phyloP scores from a whole-genome alignment of 2,888 invertebrate genomes.

The Dolichomitus sp. region DNA sequence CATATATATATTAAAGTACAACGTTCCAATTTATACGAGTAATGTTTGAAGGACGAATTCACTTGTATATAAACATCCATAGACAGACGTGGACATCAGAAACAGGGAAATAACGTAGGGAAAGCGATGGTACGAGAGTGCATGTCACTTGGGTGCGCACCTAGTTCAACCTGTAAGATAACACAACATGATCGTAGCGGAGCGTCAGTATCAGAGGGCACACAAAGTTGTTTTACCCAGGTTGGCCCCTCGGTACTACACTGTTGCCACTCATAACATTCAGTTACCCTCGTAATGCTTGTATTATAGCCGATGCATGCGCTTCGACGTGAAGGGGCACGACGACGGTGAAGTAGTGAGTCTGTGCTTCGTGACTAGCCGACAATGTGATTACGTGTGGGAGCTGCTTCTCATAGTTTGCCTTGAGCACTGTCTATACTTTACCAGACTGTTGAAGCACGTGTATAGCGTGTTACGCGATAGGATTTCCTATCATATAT shows the following conservation, averaged over 20 bases:
- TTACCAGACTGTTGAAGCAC: neutral
- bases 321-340: constrained; percentile 12
- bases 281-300: constrained; percentile 27
- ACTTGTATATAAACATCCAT: neutral
- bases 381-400: constrained; percentile 36
- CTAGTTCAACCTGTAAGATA: constrained; percentile 6
- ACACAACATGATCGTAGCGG: neutral
- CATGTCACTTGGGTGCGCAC: neutral
- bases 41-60: constrained; percentile 4
- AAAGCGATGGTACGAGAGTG: neutral
- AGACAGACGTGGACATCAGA: neutral
- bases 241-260: neutral
- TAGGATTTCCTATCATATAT: constrained; percentile 17
- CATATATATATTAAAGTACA: neutral
- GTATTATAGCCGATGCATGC: constrained; percentile 13
- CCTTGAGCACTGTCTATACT: neutral
- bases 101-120: neutral
- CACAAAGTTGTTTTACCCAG: constrained; percentile 11
- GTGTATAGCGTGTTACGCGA: constrained; percentile 13
- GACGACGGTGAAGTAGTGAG: constrained; percentile 1
- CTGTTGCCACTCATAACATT: constrained; percentile 32
- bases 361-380: constrained; percentile 22
- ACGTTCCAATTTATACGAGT: neutral
- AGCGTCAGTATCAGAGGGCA: constrained; percentile 9
- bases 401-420: constrained; percentile 9